These are phyloP conservation scores for Melikaiella ostensackeni DNA, from an alignment of 2,888 invertebrate genomes.

Conservation along the genomic window DNA sequence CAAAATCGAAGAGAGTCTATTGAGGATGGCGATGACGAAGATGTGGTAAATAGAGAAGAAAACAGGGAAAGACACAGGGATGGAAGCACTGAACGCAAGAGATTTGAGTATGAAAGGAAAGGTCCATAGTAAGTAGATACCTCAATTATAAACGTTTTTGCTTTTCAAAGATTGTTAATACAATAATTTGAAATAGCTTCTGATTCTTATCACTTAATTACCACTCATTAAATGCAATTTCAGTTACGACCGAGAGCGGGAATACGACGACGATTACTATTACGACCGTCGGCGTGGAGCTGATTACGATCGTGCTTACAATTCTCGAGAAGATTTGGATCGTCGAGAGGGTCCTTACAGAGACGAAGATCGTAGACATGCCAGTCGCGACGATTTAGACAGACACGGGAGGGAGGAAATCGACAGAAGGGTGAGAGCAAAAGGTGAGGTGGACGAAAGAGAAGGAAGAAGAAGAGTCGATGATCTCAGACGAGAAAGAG, in stretches of 20 bases:
- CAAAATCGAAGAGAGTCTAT: constrained; percentile 71
- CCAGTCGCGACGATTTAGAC: constrained; percentile 71
- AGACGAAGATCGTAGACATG: constrained; percentile 70
- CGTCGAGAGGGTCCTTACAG: constrained; percentile 69
- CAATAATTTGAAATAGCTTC: neutral
- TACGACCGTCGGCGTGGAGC: constrained; percentile 70
- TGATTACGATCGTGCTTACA: constrained; percentile 70
- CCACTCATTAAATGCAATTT: constrained; percentile 46
- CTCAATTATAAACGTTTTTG: neutral
- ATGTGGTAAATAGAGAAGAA: constrained; percentile 72
- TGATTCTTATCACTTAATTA: neutral
- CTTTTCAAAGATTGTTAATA: no score
- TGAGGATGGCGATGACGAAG: constrained; percentile 73
- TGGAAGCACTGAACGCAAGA: constrained; percentile 67
- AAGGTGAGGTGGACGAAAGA: constrained; percentile 70
- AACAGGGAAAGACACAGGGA: constrained; percentile 72
- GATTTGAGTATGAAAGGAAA: constrained; percentile 71
- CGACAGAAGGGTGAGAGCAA: constrained; percentile 67
- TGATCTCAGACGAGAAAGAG: constrained; percentile 66
- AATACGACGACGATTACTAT: constrained; percentile 74
- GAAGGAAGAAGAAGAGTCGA: constrained; percentile 67
- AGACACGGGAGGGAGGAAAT: constrained; percentile 67
- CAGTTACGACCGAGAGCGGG: constrained; percentile 72
- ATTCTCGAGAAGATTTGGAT: constrained; percentile 72
- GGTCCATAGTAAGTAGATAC: constrained; percentile 63